Percentiles rank a stretch among this genome's conserved stretches.
phyloP scores from a whole-genome alignment of 2,113 vertebrate species.

The Oplegnathus fasciatus region DNA sequence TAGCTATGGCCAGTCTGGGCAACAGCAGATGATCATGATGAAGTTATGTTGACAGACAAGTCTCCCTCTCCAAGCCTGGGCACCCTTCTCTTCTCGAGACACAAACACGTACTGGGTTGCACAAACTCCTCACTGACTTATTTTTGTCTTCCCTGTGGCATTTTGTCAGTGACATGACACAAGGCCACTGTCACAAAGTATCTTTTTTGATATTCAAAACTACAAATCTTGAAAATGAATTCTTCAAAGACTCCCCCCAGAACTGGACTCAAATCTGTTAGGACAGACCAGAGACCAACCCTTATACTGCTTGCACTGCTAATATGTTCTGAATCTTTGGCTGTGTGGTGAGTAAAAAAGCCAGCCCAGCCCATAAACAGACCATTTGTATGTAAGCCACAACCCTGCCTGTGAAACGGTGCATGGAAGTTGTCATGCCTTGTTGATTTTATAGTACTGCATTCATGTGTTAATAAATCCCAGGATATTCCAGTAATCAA shows the following conservation, averaged over 20 bases:
- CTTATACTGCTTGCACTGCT: not conserved
- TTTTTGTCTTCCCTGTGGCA: not conserved
- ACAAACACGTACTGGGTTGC: not conserved
- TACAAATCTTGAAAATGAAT: not conserved
- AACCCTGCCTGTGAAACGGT: not conserved
- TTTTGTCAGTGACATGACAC: constrained; percentile 4
- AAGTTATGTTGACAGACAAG: constrained; percentile 18
- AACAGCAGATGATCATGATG: not conserved
- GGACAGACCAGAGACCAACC: not conserved
- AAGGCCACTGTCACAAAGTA: not conserved
- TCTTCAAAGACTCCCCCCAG: not conserved
- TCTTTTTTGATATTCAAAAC: not conserved
- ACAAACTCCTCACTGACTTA: not conserved
- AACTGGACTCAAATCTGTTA: not conserved
- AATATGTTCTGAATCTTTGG: not conserved
- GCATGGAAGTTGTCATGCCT: constrained; percentile 30
- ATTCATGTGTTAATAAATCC: constrained; percentile 33
- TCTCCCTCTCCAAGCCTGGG: not conserved
- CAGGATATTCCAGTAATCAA: constrained; percentile 27
- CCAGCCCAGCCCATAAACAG: constrained; percentile 10
- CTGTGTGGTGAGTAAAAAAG: not conserved
- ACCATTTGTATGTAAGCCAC: constrained; percentile 39
- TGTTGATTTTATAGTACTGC: constrained; percentile 44
- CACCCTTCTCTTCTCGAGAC: not conserved
- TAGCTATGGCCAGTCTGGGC: not conserved